phyloP scores from a whole-genome alignment of 2,888 invertebrate genomes.

The Amiota communis region DNA sequence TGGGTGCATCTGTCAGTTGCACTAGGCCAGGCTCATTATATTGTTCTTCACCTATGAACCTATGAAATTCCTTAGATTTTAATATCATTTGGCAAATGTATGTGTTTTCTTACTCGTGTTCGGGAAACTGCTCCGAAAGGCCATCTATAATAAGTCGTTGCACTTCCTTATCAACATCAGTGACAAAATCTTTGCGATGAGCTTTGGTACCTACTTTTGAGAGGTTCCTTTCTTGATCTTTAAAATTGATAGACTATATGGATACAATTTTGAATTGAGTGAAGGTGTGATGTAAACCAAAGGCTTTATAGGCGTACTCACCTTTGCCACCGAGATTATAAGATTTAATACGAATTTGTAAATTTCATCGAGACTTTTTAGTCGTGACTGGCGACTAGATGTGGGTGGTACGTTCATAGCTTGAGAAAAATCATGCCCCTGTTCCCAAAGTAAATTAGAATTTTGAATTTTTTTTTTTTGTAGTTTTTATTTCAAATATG shows the following conservation, averaged over 20 bases:
- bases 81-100: too few relatives aligned
- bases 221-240: background rate
- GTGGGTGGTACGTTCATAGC: too few relatives aligned
- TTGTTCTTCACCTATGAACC: slow-evolving; percentile 49
- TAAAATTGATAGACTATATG: background rate
- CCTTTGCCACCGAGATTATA: slow-evolving; percentile 77
- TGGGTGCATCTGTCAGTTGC: slow-evolving; percentile 42
- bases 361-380: background rate
- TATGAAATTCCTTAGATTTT: slow-evolving; percentile 20
- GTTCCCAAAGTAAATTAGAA: too few relatives aligned
- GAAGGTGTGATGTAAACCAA: background rate
- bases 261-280: too few relatives aligned
- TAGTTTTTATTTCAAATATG: background rate
- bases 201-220: slow-evolving; percentile 35
- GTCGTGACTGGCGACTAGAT: too few relatives aligned
- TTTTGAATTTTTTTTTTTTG: background rate
- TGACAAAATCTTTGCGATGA: slow-evolving; percentile 34
- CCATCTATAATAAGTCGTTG: slow-evolving; percentile 44
- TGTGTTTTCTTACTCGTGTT: slow-evolving; percentile 45
- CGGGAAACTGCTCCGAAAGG: slow-evolving; percentile 45
- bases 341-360: background rate
- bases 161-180: slow-evolving; percentile 41
- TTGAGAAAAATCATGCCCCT: too few relatives aligned
- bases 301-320: background rate
- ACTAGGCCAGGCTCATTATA: slow-evolving; percentile 24